Evolutionary conservation across 1,140 invertebrate species (phyloP).

Genomic region (Aphelinus atriplicis): DNA sequence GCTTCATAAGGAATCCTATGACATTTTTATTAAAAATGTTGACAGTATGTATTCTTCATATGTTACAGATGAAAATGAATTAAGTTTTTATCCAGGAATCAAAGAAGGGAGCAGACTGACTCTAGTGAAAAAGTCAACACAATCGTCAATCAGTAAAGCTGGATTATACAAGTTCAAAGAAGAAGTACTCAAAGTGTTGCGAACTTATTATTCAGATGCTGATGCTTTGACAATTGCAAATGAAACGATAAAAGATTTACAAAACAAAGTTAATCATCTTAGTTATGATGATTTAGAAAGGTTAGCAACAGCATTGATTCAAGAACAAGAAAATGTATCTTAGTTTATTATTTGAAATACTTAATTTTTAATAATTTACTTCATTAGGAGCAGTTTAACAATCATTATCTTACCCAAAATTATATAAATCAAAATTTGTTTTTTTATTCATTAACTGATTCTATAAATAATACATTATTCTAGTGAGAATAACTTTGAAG

Average conservation of each 20-base stretch:
- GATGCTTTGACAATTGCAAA: constrained; percentile 61
- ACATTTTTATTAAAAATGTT: background rate
- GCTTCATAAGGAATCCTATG: background rate
- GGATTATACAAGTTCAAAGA: constrained; percentile 54
- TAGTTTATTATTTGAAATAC: constrained; percentile 42
- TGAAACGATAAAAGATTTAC: constrained; percentile 60
- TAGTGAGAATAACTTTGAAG: constrained; percentile 41
- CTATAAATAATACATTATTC: constrained; percentile 39
- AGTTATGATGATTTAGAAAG: constrained; percentile 64
- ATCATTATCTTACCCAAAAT: constrained; percentile 23
- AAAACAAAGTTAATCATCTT: constrained; percentile 59
- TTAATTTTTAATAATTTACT: constrained; percentile 37
- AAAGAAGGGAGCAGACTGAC: constrained; percentile 61
- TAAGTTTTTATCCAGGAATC: constrained; percentile 64
- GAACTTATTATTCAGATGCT: constrained; percentile 58
- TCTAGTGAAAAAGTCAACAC: constrained; percentile 56
- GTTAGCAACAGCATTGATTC: constrained; percentile 62
- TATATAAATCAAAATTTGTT: constrained; percentile 45
- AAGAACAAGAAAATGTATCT: constrained; percentile 60
- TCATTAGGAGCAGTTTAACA: constrained; percentile 38
- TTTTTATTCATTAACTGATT: constrained; percentile 27
- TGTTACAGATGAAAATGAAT: constrained; percentile 58
- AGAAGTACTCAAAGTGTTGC: constrained; percentile 59
- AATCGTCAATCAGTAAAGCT: constrained; percentile 44
- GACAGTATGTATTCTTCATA: background rate